A percentile compares a stretch with the other conserved stretches of the same genome.
phyloP scores from a whole-genome alignment of 1,140 invertebrate genomes.

The Macrocentrus cingulum region DNA sequence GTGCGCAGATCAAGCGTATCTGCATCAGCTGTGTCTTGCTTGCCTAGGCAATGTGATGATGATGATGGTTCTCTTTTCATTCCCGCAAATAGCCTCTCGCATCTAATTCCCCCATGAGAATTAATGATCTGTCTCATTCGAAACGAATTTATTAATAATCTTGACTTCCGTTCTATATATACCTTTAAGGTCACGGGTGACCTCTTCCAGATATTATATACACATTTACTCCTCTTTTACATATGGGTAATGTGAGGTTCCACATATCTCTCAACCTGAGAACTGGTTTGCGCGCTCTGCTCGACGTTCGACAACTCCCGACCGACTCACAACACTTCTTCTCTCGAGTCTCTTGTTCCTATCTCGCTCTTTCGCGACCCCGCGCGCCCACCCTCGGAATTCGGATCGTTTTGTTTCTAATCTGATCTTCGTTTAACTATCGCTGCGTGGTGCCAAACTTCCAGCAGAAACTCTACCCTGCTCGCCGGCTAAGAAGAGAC shows the following conservation, averaged over 20 bases:
- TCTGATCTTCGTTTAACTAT: conserved; percentile 35
- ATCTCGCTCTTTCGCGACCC: conserved; percentile 12
- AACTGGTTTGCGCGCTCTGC: conserved; percentile 27
- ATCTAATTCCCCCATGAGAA: conserved; percentile 8
- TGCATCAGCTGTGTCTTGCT: neutral
- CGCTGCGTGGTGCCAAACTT: conserved; percentile 33
- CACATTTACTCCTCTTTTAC: conserved; percentile 1
- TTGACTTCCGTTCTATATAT: conserved; percentile 13
- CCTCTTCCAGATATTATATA: conserved; percentile 14
- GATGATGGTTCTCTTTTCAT: conserved; percentile 4
- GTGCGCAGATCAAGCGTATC: conserved; percentile 13
- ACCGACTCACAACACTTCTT: conserved; percentile 20
- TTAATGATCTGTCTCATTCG: conserved; percentile 31
- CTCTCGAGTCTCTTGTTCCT: neutral
- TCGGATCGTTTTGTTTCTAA: conserved; percentile 35
- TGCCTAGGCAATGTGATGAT: neutral
- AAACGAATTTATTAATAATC: conserved; percentile 31
- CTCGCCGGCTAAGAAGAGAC: neutral
- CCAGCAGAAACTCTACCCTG: neutral
- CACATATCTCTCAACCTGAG: neutral
- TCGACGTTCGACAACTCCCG: conserved; percentile 29
- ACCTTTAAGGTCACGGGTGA: no score
- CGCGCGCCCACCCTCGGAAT: conserved; percentile 26
- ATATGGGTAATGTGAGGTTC: neutral
- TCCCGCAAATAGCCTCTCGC: conserved; percentile 6